Evolutionary conservation across 1,140 invertebrate genomes (phyloP), one percentile per base, ranked within the genome.

Genomic region (Agrilus planipennis): DNA sequence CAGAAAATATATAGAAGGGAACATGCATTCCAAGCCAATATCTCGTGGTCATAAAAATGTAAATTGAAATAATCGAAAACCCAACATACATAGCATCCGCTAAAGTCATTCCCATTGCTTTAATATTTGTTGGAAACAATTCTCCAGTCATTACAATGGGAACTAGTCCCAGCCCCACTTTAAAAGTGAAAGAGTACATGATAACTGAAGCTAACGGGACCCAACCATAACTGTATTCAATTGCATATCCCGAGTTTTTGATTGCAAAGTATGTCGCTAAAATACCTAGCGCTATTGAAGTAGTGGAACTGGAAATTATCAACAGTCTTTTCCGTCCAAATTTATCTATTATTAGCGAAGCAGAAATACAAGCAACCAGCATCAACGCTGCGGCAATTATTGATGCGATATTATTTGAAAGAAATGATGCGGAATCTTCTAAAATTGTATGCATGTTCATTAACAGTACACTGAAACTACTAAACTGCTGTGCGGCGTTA

Each of bases 11-110:
- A 12, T 9, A 27, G 23, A 27, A 27, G 7, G 23, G 23, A 9
- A 27, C 23, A 27, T 27, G 23, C 23, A 27, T 27, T 7, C 23
- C 23, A 12, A 27, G n/a, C 7, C 7, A 6, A 32, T 32, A 7
- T 10, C 15, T 7, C 15, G 14, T 9, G 14, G 7, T 9, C 10
- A 9, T 7, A 16, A 32, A 32, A 7, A 32, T 10, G 9, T 10
- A 76, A 7, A 81, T 80, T 0, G 82, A 71, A 11, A 80, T 31
- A 46, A 82, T 81, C 0, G 71, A 76, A 52, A 50, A 46, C 16
- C 53, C 15, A 6, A 57, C 45, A 25, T 57, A 58, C 23, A 50
- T 45, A 1, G 46, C 37, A 43, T 60, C 57, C 0, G 52, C 44
- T 20, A 52, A 45, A 7, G 55, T 51, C 6, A 7, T 11, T 9